Percentiles rank a stretch among this genome's conserved stretches.
phyloP scores from a whole-genome alignment of 2,113 vertebrate species.

The Prinia subflava region DNA sequence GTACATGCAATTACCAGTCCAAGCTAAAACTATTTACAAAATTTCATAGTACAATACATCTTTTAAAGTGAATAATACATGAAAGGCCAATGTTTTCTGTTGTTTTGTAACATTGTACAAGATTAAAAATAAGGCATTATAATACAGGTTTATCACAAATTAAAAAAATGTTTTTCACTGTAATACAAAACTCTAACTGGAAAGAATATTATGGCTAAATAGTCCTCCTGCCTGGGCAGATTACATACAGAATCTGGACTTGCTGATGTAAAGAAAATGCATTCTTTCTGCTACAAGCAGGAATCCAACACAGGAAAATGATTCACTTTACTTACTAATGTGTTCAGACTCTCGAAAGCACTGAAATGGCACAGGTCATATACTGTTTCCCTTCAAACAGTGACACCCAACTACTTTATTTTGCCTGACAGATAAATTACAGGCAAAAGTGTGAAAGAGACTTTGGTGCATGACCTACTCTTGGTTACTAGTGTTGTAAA shows the following conservation, averaged over 20 bases:
- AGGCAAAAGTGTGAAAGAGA: neutral
- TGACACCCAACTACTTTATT: neutral
- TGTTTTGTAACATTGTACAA: constrained; percentile 79
- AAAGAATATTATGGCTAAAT: constrained; percentile 68
- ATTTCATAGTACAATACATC: constrained; percentile 79
- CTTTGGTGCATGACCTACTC: neutral
- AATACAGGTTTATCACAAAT: constrained; percentile 79
- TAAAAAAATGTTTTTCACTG: constrained; percentile 69
- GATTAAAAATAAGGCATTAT: constrained; percentile 92
- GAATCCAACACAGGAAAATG: neutral
- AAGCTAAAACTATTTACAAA: constrained; percentile 85
- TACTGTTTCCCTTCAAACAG: neutral
- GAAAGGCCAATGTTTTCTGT: constrained; percentile 82
- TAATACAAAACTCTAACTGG: constrained; percentile 67
- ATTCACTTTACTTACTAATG: neutral
- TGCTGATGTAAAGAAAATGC: constrained; percentile 45
- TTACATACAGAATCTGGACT: constrained; percentile 34
- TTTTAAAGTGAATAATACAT: constrained; percentile 84
- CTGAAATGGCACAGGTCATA: constrained; percentile 35
- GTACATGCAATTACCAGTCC: constrained; percentile 75
- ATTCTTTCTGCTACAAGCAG: constrained; percentile 16
- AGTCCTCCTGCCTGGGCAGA: constrained; percentile 43
- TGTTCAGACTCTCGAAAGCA: neutral
- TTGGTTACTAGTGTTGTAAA: neutral
- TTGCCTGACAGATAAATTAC: neutral